Evolutionary conservation across 2,113 vertebrate species (phyloP).

Genomic region (Zosterops borbonicus): DNA sequence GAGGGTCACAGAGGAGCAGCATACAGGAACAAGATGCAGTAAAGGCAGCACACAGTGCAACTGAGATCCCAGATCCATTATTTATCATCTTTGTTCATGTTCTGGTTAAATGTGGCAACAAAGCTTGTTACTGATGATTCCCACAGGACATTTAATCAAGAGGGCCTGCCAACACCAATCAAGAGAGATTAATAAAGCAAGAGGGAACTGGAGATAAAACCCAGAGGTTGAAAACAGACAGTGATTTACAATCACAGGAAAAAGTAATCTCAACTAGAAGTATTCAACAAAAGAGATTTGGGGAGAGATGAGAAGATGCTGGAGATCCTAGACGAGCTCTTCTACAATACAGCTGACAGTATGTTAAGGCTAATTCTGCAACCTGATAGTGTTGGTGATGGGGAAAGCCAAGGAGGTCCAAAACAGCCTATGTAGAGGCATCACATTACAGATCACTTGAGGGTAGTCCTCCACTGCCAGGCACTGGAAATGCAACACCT

Average conservation of each 20-base stretch:
- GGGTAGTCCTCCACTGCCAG: neutral
- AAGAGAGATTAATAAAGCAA: slow-evolving; percentile 30
- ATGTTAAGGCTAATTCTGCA: neutral
- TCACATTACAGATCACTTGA: slow-evolving; percentile 11
- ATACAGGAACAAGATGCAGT: neutral
- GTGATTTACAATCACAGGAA: neutral
- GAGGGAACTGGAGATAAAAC: neutral
- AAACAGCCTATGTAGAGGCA: neutral
- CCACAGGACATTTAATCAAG: slow-evolving; percentile 45
- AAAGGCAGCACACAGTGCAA: neutral
- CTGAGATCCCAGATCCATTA: neutral
- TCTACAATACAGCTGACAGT: neutral
- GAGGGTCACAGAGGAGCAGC: neutral
- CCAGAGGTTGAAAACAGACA: neutral
- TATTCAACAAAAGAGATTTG: neutral
- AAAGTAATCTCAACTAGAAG: neutral
- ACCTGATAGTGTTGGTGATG: neutral
- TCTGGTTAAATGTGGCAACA: slow-evolving; percentile 39
- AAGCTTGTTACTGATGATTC: slow-evolving; percentile 29
- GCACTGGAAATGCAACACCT: slow-evolving; percentile 7
- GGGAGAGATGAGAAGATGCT: neutral
- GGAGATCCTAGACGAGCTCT: slow-evolving; percentile 11
- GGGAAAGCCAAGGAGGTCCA: slow-evolving; percentile 53
- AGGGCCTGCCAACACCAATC: slow-evolving; percentile 42
- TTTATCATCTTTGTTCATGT: slow-evolving; percentile 2